phyloP scores from a whole-genome alignment of 2,113 vertebrate genomes.

The Ameiurus melas region DNA sequence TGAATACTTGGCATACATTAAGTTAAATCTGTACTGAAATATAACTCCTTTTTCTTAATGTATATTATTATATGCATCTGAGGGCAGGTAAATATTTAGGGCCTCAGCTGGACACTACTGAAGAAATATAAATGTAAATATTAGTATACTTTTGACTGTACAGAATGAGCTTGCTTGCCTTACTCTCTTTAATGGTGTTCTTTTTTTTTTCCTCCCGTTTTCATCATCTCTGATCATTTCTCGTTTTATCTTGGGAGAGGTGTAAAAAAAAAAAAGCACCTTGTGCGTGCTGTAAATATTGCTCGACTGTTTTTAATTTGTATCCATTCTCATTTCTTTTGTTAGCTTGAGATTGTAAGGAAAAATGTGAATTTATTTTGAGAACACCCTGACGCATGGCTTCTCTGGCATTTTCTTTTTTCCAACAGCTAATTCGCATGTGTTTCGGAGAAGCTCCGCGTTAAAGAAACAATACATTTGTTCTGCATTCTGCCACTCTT shows the following conservation, averaged over 20 bases:
- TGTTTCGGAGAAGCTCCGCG: not conserved
- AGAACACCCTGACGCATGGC: not conserved
- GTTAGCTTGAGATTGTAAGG: too few species aligned
- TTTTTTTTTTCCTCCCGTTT: not conserved
- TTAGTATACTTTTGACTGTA: constrained; percentile 63
- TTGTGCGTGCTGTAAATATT: constrained; percentile 15
- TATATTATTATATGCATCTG: not conserved
- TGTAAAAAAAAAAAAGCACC: constrained; percentile 22
- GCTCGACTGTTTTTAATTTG: constrained; percentile 31
- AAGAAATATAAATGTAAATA: constrained; percentile 64
- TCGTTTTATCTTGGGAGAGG: constrained; percentile 18
- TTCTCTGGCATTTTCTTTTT: not conserved
- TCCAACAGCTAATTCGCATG: not conserved
- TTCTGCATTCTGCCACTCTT: not conserved
- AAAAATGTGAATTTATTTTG: not conserved
- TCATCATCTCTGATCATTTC: constrained; percentile 43
- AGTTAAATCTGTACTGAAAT: not conserved
- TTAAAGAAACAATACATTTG: not conserved
- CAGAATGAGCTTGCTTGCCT: constrained; percentile 71
- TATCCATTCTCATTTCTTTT: constrained; percentile 2
- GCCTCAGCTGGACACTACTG: constrained; percentile 24
- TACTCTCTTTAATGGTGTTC: constrained; percentile 59
- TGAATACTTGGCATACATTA: not conserved
- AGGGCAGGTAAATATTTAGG: not conserved
- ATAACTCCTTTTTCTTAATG: not conserved